Evolutionary conservation across 35 echinoderm and acorn worm genomes (phyloP), one percentile per base, ranked within the genome.

Genomic region (Lytechinus pictus): DNA sequence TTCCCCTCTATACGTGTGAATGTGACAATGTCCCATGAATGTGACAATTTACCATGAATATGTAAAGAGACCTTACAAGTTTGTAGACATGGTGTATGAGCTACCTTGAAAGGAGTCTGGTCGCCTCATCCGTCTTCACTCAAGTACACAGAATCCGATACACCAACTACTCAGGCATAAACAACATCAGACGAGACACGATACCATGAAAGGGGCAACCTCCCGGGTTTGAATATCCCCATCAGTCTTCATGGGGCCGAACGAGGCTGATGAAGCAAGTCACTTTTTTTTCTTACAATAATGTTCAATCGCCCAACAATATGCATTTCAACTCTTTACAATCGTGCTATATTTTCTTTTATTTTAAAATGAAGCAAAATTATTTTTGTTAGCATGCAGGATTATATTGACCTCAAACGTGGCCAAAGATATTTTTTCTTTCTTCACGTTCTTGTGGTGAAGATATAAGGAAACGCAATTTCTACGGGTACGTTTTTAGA

Each of bases 61-160:
- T 44, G 33, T 44, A 44, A 44, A 79, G 6, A 19, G 66, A 79
- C 66, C 66, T 79, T 79, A 79, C 66, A 44, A 44, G 33, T 44
- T 79, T 79, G 66, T 24, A 79, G 66, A 79, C 66, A 79, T 6
- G 66, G 66, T 79, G 19, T 14, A 24, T 79, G 66, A 79, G 66
- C 3, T 79, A 79, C 66, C 66, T 79, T 79, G 66, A 79, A 79
- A 16, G 14, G 66, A 79, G 66, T 79, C 66, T 8, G 19, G 66
- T 79, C 66, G 66, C 66, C 66, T 79, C 66, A 79, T 24, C 66
- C 66, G 9, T 11, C 56, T 7, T 7, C 6, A 24, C 66, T 79
- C 66, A 79, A 79, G 66, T 16, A 79, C 66, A 79, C 66, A n/a
- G 66, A 79, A 79, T 79, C 19, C 66, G 66, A 79, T 79, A 79